These are phyloP conservation scores for Chesias legatella DNA, from an alignment of 2,888 invertebrate species.

Conservation along the genomic window DNA sequence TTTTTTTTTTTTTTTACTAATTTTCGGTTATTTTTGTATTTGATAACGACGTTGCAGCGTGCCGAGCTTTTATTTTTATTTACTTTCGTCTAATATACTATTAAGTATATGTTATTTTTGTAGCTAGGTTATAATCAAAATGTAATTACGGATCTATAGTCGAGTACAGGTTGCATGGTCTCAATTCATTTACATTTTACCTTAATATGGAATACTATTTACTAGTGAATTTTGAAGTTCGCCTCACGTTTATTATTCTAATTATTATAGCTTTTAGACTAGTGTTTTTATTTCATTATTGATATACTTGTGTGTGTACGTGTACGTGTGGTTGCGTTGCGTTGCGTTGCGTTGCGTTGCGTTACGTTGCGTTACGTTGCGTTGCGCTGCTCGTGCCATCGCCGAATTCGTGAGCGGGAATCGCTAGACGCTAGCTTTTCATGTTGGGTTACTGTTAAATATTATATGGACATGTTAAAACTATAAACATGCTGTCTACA, in stretches of 20 bases:
- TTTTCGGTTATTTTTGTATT: constrained; percentile 46
- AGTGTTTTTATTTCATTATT: constrained; percentile 34
- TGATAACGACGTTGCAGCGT: constrained; percentile 57
- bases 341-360: no score
- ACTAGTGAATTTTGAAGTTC: constrained; percentile 34
- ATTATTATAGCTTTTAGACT: constrained; percentile 29
- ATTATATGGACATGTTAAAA: constrained; percentile 3
- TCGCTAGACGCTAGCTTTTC: constrained; percentile 27
- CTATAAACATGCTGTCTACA: constrained; percentile 13
- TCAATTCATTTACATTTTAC: constrained; percentile 41
- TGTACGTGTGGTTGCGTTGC: constrained; percentile 15
- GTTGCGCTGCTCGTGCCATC: constrained; percentile 43
- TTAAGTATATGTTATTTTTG: constrained; percentile 67
- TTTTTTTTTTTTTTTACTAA: constrained; percentile 52
- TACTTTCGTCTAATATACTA: constrained; percentile 64
- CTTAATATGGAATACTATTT: constrained; percentile 39
- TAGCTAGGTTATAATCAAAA: constrained; percentile 52
- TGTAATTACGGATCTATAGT: constrained; percentile 33
- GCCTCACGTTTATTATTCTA: constrained; percentile 33
- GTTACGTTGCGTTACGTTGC: no score
- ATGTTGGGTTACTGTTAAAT: constrained; percentile 17
- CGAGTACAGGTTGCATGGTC: constrained; percentile 50
- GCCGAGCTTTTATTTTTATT: constrained; percentile 65
- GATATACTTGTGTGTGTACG: constrained; percentile 27
- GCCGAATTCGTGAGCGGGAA: constrained; percentile 24